Evolutionary conservation across 1,140 invertebrate species (phyloP).

Genomic region (Scaptomyza pallida): DNA sequence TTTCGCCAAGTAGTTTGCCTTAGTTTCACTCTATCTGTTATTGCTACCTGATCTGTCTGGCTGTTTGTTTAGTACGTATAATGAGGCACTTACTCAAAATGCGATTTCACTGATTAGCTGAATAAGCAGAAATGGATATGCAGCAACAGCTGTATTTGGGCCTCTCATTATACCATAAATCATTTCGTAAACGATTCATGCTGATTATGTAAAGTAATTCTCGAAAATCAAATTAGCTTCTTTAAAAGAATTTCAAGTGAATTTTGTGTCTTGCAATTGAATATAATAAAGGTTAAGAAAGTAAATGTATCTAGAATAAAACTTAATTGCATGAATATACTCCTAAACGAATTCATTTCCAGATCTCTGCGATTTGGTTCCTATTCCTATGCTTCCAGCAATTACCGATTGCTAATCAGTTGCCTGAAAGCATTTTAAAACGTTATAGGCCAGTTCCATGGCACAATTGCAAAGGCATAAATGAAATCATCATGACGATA

Average conservation of each 20-base stretch:
- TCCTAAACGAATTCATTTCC: no score
- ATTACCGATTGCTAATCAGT: neutral
- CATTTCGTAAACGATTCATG: neutral
- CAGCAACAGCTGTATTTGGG: constrained; percentile 19
- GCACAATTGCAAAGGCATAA: constrained; percentile 1
- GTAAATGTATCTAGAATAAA: no score
- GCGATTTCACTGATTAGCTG: constrained; percentile 29
- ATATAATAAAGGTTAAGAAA: no score
- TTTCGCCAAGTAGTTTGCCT: constrained; percentile 18
- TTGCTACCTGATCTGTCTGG: constrained; percentile 18
- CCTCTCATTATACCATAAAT: neutral
- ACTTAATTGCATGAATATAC: no score
- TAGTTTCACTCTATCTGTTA: neutral
- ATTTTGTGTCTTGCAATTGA: no score
- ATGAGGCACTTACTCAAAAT: constrained; percentile 28
- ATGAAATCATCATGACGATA: no score
- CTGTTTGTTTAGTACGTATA: constrained; percentile 19
- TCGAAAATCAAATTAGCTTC: no score
- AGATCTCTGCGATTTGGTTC: no score
- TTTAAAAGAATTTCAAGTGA: no score
- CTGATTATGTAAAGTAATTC: no score
- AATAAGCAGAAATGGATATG: neutral
- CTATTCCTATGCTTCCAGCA: no score
- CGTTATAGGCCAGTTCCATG: constrained; percentile 32
- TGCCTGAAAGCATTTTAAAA: neutral